Base-by-base conservation (phyloP, 2,888 invertebrate genomes). In the Eristalis tenax region DNA sequence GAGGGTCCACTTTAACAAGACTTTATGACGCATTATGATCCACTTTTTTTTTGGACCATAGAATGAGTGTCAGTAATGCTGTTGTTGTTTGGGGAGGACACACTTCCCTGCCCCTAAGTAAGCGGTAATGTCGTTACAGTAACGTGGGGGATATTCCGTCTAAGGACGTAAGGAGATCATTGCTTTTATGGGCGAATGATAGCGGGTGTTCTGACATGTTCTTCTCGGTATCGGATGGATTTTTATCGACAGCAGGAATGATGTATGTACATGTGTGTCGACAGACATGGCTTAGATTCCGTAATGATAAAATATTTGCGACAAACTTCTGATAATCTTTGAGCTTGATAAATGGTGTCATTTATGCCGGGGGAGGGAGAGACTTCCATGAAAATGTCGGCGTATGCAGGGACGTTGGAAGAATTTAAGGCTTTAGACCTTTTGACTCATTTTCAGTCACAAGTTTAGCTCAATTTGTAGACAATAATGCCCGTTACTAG, bases 11-110 rank as follows among this genome's bases (percentile, higher is more conserved):
- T 83, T 74, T 79, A 75, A 75, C 61, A 64, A 84, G 65, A 84
- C 80, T 79, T 84, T 75, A 80, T 84, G 79, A 65, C 79, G 80
- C 68, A 43, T 76, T 79, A 38, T 69, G 40, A 59, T 70, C 59
- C 13, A 18, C 26, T 63, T 73, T 13, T 22, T 63, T 59, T 63
- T 63, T 56, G 59, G 74, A 74, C 22, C 50, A 18, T 8, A 50
- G 35, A 56, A 69, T 74, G 64, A 70, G 64, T 43, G 43, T 35
- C 38, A 22, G 56, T 57, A 64, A 57, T 78, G 63, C 32, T 63
- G 43, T 8, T 61, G 66, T 32, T 77, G 71, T 69, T 71, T n/a
- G 50, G 77, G 77, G 66, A 35, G 59, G 69, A 76, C 28, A 65
- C 26, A 4, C 28, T 10, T 73, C 77, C 43, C 57, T 73, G 56